phyloP scores from a whole-genome alignment of 1,140 invertebrate species.

The Periplaneta americana region DNA sequence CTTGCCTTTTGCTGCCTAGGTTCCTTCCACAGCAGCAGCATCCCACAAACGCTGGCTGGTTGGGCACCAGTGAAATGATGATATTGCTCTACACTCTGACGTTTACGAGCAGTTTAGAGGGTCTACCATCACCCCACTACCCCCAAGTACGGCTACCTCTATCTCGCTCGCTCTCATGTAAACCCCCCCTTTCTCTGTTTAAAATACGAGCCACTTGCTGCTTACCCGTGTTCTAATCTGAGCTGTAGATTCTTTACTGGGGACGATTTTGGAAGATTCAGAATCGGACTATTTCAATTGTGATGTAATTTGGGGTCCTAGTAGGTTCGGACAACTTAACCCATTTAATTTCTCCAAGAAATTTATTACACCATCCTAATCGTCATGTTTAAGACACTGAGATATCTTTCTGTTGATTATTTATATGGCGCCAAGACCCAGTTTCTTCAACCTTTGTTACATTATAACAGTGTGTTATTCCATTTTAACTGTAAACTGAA shows the following conservation, averaged over 20 bases:
- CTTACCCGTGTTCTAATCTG: neutral
- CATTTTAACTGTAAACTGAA: too few species aligned
- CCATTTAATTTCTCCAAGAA: too few species aligned
- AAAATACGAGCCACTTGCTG: constrained; percentile 13
- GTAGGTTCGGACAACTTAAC: too few species aligned
- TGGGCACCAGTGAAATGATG: constrained; percentile 6
- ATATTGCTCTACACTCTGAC: constrained; percentile 7
- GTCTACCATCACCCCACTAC: neutral
- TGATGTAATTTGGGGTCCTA: too few species aligned
- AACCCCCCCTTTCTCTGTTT: neutral
- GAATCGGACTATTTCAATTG: neutral
- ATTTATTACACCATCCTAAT: too few species aligned
- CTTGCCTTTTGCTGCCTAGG: neutral
- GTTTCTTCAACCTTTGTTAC: too few species aligned
- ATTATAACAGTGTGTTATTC: too few species aligned
- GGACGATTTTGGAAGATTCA: neutral
- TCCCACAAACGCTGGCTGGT: neutral
- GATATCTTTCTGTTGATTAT: too few species aligned
- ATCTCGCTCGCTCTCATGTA: neutral
- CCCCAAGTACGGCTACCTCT: neutral
- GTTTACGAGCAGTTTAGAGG: constrained; percentile 11
- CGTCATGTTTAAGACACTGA: too few species aligned
- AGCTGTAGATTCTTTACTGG: neutral
- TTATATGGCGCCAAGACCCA: too few species aligned
- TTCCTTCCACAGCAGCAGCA: neutral